phyloP scores from a whole-genome alignment of 2,888 invertebrate species.

The Lypha dubia region DNA sequence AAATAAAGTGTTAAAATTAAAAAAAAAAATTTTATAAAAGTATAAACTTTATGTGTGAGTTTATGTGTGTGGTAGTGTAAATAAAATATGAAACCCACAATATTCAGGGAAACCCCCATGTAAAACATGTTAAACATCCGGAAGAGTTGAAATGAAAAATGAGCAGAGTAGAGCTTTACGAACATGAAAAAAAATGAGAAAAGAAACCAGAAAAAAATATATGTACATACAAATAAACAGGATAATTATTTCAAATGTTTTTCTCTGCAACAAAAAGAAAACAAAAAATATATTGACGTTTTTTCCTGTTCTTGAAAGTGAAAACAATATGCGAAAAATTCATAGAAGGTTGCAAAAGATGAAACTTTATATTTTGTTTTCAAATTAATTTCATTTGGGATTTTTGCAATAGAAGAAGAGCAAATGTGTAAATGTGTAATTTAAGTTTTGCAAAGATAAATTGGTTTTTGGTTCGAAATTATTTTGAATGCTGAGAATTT shows the following conservation, averaged over 20 bases:
- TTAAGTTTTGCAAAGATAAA: not conserved
- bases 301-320: not conserved
- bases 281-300: not conserved
- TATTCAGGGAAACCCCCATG: not conserved
- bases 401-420: not conserved
- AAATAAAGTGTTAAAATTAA: constrained; percentile 21
- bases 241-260: constrained; percentile 43
- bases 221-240: constrained; percentile 45
- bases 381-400: not conserved
- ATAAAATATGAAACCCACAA: not conserved
- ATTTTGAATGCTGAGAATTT: not conserved
- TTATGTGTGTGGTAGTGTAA: not conserved
- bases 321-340: not conserved
- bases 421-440: not conserved
- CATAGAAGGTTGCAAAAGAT: not conserved
- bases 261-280: not conserved
- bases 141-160: constrained; percentile 7
- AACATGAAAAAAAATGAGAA: not conserved
- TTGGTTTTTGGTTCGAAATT: not conserved
- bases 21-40: not conserved
- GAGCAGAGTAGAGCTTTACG: not conserved
- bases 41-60: not conserved
- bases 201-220: not conserved
- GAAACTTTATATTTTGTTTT: not conserved
- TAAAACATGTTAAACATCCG: not conserved